These are phyloP conservation scores for Epinephelus fuscoguttatus DNA, from an alignment of 2,113 vertebrate species.

Conservation along the genomic window DNA sequence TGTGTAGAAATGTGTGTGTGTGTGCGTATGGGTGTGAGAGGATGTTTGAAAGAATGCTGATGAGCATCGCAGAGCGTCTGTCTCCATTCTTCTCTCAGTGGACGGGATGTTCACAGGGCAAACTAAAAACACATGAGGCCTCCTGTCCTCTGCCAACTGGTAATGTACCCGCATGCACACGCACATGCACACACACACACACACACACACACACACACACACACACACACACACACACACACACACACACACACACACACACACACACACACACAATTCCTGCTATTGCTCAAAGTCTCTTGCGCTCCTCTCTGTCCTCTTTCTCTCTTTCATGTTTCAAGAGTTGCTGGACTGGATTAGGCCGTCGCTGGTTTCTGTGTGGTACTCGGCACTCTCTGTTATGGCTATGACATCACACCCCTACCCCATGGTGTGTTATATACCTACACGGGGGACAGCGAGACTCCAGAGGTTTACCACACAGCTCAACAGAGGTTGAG, in stretches of 20 bases:
- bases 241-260: slow-evolving; percentile 7
- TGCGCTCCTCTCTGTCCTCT: slow-evolving; percentile 54
- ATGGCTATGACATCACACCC: slow-evolving; percentile 74
- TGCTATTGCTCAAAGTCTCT: slow-evolving; percentile 66
- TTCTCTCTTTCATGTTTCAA: slow-evolving; percentile 77
- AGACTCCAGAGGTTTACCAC: slow-evolving; percentile 81
- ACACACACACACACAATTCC: slow-evolving; percentile 45
- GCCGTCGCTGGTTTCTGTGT: slow-evolving; percentile 61
- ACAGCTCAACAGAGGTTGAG: slow-evolving; percentile 75
- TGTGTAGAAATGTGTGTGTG: slow-evolving; percentile 34
- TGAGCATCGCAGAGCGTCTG: slow-evolving; percentile 77
- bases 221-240: slow-evolving; percentile 22
- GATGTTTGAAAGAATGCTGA: slow-evolving; percentile 78
- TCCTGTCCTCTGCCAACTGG: slow-evolving; percentile 79
- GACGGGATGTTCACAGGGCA: slow-evolving; percentile 82
- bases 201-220: slow-evolving; percentile 4
- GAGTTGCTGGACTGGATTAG: slow-evolving; percentile 76
- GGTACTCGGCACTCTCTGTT: slow-evolving; percentile 62
- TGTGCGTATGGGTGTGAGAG: slow-evolving; percentile 68
- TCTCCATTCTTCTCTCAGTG: slow-evolving; percentile 78
- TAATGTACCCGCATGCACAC: slow-evolving; percentile 71
- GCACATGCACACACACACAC: slow-evolving; percentile 25
- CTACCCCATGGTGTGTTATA: slow-evolving; percentile 77
- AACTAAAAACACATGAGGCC: slow-evolving; percentile 83
- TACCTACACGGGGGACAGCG: slow-evolving; percentile 78